phyloP scores from a whole-genome alignment of 2,888 invertebrate species.

The Hirtodrosophila confusa region DNA sequence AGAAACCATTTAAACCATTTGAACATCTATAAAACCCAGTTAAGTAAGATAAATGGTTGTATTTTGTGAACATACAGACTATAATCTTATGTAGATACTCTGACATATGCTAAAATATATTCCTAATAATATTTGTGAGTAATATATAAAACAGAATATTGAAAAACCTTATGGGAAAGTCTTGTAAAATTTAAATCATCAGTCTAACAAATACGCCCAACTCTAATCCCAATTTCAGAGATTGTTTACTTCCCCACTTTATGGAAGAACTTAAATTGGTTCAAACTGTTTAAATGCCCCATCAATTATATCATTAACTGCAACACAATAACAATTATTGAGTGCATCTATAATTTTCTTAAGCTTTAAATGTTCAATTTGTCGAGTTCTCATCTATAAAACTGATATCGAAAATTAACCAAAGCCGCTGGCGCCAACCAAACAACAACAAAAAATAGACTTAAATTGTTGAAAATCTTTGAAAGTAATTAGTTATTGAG shows the following conservation, averaged over 20 bases:
- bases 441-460: not conserved
- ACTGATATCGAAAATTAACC: slow-evolving; percentile 29
- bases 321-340: slow-evolving; percentile 40
- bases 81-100: too few relatives aligned
- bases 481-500: slow-evolving; percentile 64
- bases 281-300: slow-evolving; percentile 23
- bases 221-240: slow-evolving; percentile 16
- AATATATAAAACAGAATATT: too few relatives aligned
- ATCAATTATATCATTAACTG: slow-evolving; percentile 50
- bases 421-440: slow-evolving; percentile 56
- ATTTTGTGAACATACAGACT: too few relatives aligned
- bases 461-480: slow-evolving; percentile 44
- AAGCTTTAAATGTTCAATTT: not conserved
- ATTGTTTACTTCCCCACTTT: slow-evolving; percentile 22
- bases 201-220: not conserved
- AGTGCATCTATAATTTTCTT: slow-evolving; percentile 52
- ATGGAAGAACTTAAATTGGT: slow-evolving; percentile 14
- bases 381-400: not conserved
- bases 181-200: too few relatives aligned
- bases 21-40: too few relatives aligned
- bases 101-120: too few relatives aligned
- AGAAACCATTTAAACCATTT: too few relatives aligned
- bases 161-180: too few relatives aligned
- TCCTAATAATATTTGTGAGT: too few relatives aligned
- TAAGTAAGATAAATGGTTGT: too few relatives aligned